Evolutionary conservation across 2,113 vertebrate genomes (phyloP).

Genomic region (Amazona vittata): DNA sequence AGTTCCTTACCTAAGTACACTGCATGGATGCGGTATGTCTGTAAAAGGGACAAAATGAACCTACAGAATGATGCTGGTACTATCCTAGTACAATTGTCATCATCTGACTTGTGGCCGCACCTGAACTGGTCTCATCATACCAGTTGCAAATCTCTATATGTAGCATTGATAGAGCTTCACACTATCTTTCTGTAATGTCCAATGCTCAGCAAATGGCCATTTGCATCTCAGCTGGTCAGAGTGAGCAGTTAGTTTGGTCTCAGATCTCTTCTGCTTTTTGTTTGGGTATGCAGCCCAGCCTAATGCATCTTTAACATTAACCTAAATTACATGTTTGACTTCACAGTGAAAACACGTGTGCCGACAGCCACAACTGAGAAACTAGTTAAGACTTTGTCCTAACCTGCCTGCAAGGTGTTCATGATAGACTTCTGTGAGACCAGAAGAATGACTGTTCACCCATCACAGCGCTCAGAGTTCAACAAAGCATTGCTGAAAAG

Average conservation of each 20-base stretch:
- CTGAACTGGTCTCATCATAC: neutral
- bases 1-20: neutral
- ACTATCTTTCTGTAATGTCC: neutral
- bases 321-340: neutral
- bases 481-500: neutral
- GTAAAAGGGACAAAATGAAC: neutral
- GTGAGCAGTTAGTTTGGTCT: neutral
- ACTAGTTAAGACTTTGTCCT: neutral
- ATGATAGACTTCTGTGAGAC: neutral
- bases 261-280: neutral
- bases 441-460: neutral
- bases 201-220: neutral
- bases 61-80: neutral
- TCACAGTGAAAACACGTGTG: neutral
- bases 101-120: neutral
- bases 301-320: neutral
- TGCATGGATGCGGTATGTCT: neutral
- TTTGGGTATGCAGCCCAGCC: neutral
- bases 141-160: neutral
- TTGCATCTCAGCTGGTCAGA: neutral
- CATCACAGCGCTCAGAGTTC: neutral
- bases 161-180: neutral
- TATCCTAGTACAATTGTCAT: neutral
- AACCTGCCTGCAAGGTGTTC: neutral
- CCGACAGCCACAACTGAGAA: neutral